These are phyloP conservation scores for Monopis laevigella DNA, from an alignment of 2,888 invertebrate genomes.

Conservation along the genomic window DNA sequence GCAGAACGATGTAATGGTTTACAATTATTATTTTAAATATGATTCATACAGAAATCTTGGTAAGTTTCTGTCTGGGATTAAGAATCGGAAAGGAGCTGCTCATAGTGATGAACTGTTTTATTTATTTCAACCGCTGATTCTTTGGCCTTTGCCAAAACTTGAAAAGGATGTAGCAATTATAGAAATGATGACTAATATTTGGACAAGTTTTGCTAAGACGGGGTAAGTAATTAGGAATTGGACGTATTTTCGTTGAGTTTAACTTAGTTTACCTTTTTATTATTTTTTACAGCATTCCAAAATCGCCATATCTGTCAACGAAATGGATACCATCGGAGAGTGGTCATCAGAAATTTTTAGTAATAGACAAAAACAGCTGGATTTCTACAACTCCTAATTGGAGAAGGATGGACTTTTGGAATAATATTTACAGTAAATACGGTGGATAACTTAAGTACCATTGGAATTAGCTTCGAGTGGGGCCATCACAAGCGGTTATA, in stretches of 20 bases:
- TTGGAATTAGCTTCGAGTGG: too few species aligned
- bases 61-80: slow-evolving; percentile 21
- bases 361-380: slow-evolving; percentile 19
- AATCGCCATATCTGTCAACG: too few species aligned
- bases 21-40: slow-evolving; percentile 26
- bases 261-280: neutral
- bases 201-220: slow-evolving; percentile 29
- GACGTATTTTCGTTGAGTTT: neutral
- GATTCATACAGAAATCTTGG: slow-evolving; percentile 26
- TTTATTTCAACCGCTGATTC: slow-evolving; percentile 13
- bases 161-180: slow-evolving; percentile 13
- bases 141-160: slow-evolving; percentile 11
- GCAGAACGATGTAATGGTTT: slow-evolving; percentile 13
- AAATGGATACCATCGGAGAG: slow-evolving; percentile 16
- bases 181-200: slow-evolving; percentile 19
- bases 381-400: slow-evolving; percentile 21
- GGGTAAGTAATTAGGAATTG: slow-evolving; percentile 23
- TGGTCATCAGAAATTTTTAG: slow-evolving; percentile 18
- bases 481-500: too few species aligned
- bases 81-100: slow-evolving; percentile 23
- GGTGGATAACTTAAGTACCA: too few species aligned
- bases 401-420: slow-evolving; percentile 22
- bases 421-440: slow-evolving; percentile 17
- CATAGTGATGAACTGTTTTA: slow-evolving; percentile 27
- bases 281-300: neutral